Base-by-base conservation (phyloP, 2,113 vertebrate genomes). In the Amazona vittata region DNA sequence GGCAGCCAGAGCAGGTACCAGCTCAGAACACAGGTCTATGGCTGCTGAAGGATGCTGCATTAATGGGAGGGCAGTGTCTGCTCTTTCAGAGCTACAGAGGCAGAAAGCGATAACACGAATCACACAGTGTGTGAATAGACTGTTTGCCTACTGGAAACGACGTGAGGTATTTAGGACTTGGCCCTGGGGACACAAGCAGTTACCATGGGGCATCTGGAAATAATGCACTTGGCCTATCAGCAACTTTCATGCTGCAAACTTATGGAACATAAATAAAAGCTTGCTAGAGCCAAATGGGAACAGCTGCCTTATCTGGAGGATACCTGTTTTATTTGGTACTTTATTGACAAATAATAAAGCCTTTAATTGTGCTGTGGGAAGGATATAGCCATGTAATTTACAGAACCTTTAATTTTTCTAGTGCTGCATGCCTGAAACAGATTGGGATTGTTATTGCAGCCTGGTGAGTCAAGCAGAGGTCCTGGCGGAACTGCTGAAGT, bases 281-380 rank as follows among this genome's bases (percentile, higher is more conserved):
- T 94, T 76, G 12, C 43, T 33, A 29, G 71, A 87, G 93, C 93
- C 94, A 97, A 95, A 90, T 94, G 90, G 92, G 80, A 96, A 80
- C 93, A 92, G 91, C 96, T 97, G 95, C 79, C 91, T 95, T 97
- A 93, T 97, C 96, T 97, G 63, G 96, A 97, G 86, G 83, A 78
- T 73, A 87, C 93, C 64, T 76, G 97, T 89, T 97, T 95, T 97
- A 96, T 97, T 94, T 97, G 81, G 37, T 91, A 64, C 86, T 97
- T 98, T 96, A 98, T 96, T 97, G 96, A 97, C 96, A 97, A 98
- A 98, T 97, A 97, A 97, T 97, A 97, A 97, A 98, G 86, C 59
- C 86, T 83, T 93, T 98, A 98, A 98, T 98, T 97, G 96, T 91
- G 79, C 92, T 96, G 74, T 88, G 94, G 95, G 91, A 96, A 64